Percentiles rank a stretch among this genome's conserved stretches.
Evolutionary conservation across 1,140 invertebrate species (phyloP).

Genomic region (Lineus longissimus): DNA sequence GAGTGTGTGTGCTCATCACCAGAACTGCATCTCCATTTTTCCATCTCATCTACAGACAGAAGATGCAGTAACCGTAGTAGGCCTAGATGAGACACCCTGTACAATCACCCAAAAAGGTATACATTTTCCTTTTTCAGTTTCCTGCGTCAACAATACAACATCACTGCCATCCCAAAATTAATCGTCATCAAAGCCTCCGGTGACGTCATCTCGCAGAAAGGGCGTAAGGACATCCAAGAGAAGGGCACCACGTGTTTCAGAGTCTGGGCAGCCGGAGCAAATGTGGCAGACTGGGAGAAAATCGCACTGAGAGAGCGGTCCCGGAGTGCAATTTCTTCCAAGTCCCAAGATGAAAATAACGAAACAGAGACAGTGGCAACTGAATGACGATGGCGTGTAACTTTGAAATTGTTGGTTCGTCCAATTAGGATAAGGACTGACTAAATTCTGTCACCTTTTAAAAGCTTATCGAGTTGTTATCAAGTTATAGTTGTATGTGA

Average conservation of each 20-base stretch:
- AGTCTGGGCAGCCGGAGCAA: constrained; percentile 16
- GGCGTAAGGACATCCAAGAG: constrained; percentile 37
- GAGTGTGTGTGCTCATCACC: no score
- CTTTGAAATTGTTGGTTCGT: no score
- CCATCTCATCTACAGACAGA: background rate
- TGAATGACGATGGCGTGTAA: no score
- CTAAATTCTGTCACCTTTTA: no score
- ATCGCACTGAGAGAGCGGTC: background rate
- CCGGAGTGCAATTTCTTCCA: no score
- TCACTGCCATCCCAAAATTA: constrained; percentile 35
- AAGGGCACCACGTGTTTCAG: constrained; percentile 29
- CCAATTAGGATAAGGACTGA: no score
- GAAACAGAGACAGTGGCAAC: no score
- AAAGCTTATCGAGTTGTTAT: no score
- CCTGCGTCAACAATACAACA: constrained; percentile 23
- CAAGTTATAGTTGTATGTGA: no score
- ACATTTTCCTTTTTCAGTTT: constrained; percentile 19
- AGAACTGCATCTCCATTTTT: background rate
- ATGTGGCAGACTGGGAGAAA: background rate
- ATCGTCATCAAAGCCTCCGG: constrained; percentile 28
- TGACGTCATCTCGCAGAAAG: constrained; percentile 30
- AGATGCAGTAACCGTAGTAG: background rate
- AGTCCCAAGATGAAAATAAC: no score
- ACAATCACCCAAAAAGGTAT: background rate
- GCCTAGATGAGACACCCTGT: background rate